Conservation (phyloP, 64 coral and sea anemone species). For the Montipora sp. region DNA sequence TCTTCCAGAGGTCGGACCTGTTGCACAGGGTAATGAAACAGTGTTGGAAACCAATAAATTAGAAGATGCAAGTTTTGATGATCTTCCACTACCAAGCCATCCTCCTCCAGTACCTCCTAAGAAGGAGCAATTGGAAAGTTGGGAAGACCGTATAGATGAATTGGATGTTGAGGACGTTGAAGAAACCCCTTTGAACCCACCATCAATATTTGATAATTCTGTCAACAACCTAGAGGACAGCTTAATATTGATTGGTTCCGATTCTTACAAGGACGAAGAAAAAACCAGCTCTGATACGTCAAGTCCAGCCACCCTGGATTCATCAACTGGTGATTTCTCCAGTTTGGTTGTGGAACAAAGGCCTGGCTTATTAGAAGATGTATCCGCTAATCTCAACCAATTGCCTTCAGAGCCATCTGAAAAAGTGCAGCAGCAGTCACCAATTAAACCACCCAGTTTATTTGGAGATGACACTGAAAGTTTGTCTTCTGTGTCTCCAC, state of each 20-base stretch:
- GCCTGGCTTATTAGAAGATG: background rate
- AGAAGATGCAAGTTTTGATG: background rate
- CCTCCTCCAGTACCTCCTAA: constrained; percentile 7
- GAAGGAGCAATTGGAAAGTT: background rate
- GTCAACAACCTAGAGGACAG: background rate
- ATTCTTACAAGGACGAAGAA: background rate
- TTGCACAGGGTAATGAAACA: background rate
- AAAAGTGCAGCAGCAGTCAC: background rate
- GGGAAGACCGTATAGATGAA: background rate
- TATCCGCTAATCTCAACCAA: background rate
- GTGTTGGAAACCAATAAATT: background rate
- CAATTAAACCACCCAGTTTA: constrained; percentile 78
- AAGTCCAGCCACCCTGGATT: background rate
- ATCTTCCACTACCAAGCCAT: background rate
- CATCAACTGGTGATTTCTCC: background rate
- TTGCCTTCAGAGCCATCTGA: background rate
- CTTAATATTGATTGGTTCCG: background rate
- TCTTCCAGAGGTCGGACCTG: background rate
- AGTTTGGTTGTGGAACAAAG: background rate
- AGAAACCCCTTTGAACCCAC: background rate
- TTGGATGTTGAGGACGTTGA: constrained; percentile 8
- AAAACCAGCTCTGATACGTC: background rate
- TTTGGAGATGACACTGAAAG: constrained; percentile 89
- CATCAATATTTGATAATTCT: constrained; percentile 26
- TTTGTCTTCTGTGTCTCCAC: constrained; percentile 52